phyloP scores from a whole-genome alignment of 2,113 vertebrate genomes.

The Merops nubicus region DNA sequence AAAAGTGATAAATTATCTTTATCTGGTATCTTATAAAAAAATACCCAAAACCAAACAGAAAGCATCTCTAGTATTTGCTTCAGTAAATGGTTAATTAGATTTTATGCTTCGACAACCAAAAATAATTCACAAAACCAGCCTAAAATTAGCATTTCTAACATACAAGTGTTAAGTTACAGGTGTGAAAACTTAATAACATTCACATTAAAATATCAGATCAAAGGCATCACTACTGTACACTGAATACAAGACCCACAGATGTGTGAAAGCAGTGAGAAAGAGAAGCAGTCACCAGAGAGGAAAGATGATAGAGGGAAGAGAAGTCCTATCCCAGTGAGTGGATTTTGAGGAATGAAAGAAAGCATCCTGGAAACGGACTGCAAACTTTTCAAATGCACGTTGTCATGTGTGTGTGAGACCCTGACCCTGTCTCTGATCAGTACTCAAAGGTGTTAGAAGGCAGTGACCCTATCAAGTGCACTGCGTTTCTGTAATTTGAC shows the following conservation, averaged over 20 bases:
- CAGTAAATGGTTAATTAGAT: not conserved
- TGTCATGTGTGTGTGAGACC: fast-evolving
- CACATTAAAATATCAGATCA: not conserved
- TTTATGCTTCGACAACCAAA: not conserved
- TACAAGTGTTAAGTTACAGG: not conserved
- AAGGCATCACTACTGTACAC: not conserved
- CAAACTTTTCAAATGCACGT: not conserved
- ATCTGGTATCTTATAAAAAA: not conserved
- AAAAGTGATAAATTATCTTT: not conserved
- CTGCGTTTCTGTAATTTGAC: not conserved
- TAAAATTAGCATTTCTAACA: not conserved
- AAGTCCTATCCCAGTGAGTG: not conserved
- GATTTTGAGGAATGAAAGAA: not conserved
- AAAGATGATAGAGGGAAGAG: not conserved
- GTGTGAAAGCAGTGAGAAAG: not conserved
- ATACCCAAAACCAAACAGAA: too few relatives aligned
- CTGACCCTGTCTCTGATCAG: not conserved
- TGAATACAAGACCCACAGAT: not conserved
- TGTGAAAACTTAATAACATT: not conserved
- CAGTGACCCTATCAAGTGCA: not conserved
- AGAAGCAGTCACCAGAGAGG: not conserved
- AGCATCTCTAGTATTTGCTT: not conserved
- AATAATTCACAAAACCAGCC: not conserved
- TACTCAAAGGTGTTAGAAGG: not conserved
- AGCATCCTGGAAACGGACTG: not conserved